These are phyloP conservation scores for Sinhomidia bicolor DNA, from an alignment of 2,888 invertebrate species.

Conservation along the genomic window DNA sequence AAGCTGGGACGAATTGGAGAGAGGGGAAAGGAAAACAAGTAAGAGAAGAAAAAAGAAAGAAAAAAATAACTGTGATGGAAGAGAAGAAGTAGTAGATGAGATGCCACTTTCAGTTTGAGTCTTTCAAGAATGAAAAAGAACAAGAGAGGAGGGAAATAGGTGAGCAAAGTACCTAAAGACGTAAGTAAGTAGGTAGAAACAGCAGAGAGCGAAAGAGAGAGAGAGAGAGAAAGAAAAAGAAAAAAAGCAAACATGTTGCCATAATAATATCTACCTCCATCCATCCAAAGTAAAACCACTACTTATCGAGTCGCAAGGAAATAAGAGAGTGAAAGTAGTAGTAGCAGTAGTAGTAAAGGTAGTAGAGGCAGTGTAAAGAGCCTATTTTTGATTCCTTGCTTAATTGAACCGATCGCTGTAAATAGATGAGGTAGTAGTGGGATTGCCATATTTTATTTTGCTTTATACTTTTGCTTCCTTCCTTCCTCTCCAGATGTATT, in stretches of 20 bases:
- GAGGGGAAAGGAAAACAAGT: background rate
- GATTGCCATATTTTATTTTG: background rate
- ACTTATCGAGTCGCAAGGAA: background rate
- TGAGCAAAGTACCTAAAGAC: conserved; percentile 29
- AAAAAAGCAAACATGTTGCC: conserved; percentile 10
- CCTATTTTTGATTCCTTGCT: conserved; percentile 47
- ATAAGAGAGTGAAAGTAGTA: too few species aligned
- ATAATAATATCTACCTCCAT: background rate
- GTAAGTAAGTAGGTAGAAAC: background rate
- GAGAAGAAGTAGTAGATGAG: conserved; percentile 18
- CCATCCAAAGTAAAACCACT: conserved; percentile 20
- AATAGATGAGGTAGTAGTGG: conserved; percentile 19
- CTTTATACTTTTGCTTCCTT: background rate
- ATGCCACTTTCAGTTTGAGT: conserved; percentile 49
- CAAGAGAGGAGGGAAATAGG: background rate
- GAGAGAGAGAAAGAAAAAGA: background rate
- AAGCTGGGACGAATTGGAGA: conserved; percentile 39
- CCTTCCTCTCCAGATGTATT: background rate
- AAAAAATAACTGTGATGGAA: background rate
- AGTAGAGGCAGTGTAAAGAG: conserved; percentile 6
- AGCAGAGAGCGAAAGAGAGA: background rate
- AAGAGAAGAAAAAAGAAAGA: background rate
- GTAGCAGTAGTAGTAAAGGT: too few species aligned
- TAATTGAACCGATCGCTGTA: conserved; percentile 51
- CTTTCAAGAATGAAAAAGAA: background rate